phyloP scores from a whole-genome alignment of 2,888 invertebrate genomes.

The Hirtodrosophila confusa region DNA sequence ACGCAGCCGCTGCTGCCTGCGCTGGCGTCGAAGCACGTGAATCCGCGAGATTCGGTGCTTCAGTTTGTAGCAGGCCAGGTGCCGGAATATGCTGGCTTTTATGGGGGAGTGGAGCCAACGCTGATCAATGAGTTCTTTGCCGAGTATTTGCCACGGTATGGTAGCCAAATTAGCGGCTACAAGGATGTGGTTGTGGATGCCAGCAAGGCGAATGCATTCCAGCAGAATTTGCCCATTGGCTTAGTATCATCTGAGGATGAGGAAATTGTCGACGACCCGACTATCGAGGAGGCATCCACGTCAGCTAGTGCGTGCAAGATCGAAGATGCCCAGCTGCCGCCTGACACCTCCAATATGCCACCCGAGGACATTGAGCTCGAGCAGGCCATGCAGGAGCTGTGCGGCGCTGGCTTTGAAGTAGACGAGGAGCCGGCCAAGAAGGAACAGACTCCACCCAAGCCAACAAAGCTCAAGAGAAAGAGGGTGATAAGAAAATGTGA shows the following conservation, averaged over 20 bases:
- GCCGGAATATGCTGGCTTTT: constrained; percentile 59
- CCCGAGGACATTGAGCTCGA: constrained; percentile 45
- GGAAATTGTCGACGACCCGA: not conserved
- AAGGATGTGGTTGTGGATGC: constrained; percentile 57
- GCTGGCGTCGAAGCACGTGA: constrained; percentile 25
- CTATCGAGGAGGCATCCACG: not conserved
- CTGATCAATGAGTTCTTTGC: constrained; percentile 48
- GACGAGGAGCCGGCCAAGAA: not conserved
- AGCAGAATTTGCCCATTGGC: constrained; percentile 67
- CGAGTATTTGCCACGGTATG: constrained; percentile 59
- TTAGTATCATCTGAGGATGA: constrained; percentile 48
- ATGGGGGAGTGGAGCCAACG: constrained; percentile 34
- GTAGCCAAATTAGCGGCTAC: constrained; percentile 39
- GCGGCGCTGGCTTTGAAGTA: constrained; percentile 12
- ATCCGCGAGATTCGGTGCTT: constrained; percentile 49
- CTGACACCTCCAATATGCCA: not conserved
- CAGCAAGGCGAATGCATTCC: constrained; percentile 47
- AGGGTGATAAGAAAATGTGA: too few relatives aligned
- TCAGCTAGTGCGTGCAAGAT: not conserved
- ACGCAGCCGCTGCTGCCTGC: constrained; percentile 6
- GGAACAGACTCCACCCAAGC: constrained; percentile 3
- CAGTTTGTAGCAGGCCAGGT: constrained; percentile 15
- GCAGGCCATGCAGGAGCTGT: constrained; percentile 53
- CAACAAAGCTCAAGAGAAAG: constrained; percentile 4
- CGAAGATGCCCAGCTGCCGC: not conserved